Evolutionary conservation across 2,888 invertebrate genomes (phyloP), one percentile per base, ranked within the genome.

Genomic region (Parnassius mnemosyne): DNA sequence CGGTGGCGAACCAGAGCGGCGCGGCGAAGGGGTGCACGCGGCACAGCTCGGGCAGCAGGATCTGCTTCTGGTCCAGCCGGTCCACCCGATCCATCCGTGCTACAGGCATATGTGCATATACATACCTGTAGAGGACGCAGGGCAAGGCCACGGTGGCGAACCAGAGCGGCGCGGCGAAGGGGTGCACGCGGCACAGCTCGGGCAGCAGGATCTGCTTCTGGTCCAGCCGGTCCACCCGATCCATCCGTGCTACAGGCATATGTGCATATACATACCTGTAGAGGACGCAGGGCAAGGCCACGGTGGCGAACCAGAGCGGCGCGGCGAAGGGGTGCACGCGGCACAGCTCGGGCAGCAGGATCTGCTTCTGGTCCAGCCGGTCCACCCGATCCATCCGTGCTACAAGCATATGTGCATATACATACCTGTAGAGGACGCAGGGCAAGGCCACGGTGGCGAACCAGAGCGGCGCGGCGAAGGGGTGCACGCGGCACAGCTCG

Each of bases 151-250:
- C 98, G 0, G 98, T 98, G 71, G 99, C 98, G 69, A 98, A 94
- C 90, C 89, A 99, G 12, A 99, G 91, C 0, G 98, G 98, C 1
- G 99, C 99, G 0, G 98, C 97, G 84, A 99, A 98, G 0, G 99
- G 98, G 89, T 99, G 99, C 57, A 98, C 95, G 3, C 96, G 94
- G 81, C 99, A 99, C 42, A 99, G 87, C 87, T 99, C 99, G 0
- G 99, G 99, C 0, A 99, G 96, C 10, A 99, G 87, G 73, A 99
- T 98, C 90, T 99, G 99, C 78, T 99, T 99, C 85, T 99, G 98
- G 78, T 98, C 98, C 16, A 98, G 90, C 68, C 97, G 95, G 87
- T 99, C 98, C 2, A n/a, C n/a, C n/a, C n/a, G n/a, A n/a, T n/a
- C n/a, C n/a, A n/a, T 20, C 20, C 20, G 20, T 20, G 20, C 20